Base-by-base conservation (phyloP, 2,113 vertebrate species). In the Scomber colias region DNA sequence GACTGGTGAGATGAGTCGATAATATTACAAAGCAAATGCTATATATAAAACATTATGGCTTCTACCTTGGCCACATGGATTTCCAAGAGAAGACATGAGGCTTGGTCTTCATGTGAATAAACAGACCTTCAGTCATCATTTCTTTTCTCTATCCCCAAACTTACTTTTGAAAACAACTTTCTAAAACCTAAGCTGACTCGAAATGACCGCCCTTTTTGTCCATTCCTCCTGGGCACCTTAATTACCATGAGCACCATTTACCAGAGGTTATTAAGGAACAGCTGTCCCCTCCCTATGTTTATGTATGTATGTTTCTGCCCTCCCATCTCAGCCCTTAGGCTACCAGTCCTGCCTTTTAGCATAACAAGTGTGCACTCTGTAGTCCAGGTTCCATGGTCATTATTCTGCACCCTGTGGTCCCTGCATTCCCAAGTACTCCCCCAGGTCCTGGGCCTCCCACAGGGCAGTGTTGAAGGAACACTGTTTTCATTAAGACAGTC, bases 401-500 rank as follows among this genome's bases (percentile, higher is more conserved):
- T 93, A 92, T 87, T 90, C 90, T 80, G 87, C 91, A 79, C 91
- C 90, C 90, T 87, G 90, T 82, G 81, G 90, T 90, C 92, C 81
- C 68, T 78, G 77, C 90, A 90, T 92, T 90, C 87, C 90, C 81
- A 65, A 89, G 35, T 78, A 73, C 79, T 82, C 82, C 85, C 81
- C 67, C 61, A 83, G 87, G 89, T 87, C 88, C 50, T n/a, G 45
- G 70, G 59, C 77, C 67, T 67, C 92, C 90, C 40, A 60, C 69
- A 3, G 86, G 65, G 87, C 77, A 55, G 70, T 81, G 81, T 76
- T 86, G 79, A 83, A 70, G 87, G 79, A 86, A 82, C 82, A 85
- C 87, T 81, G 89, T 93, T 93, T 92, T 93, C 93, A 94, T 93
- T 93, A 94, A 91, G 88, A 82, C 82, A 64, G 75, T 89, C 86